Evolutionary conservation across 1,140 invertebrate species (phyloP).

Genomic region (Tribolium castaneum): DNA sequence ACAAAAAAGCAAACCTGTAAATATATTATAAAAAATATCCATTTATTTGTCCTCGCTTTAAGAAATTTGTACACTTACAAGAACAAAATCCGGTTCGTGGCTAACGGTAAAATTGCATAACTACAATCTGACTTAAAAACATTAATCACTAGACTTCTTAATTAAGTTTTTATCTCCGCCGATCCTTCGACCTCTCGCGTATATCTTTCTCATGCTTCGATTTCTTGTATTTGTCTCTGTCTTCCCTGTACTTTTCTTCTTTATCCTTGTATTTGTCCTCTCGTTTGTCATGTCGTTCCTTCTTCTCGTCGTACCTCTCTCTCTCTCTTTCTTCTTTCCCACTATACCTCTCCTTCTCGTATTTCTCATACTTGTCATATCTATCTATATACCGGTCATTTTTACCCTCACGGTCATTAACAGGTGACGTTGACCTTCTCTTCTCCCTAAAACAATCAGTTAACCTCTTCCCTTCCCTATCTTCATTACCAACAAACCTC

Average conservation of each 20-base stretch:
- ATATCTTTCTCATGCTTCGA: constrained; percentile 61
- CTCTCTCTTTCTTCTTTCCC: constrained; percentile 49
- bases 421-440: constrained; percentile 54
- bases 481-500: background rate
- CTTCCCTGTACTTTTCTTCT: constrained; percentile 53
- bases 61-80: constrained; percentile 24
- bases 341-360: constrained; percentile 54
- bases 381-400: constrained; percentile 61
- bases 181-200: constrained; percentile 65
- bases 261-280: constrained; percentile 48
- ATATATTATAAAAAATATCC: background rate
- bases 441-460: constrained; percentile 52
- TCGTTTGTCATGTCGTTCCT: constrained; percentile 51
- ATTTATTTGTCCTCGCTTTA: background rate
- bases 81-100: background rate
- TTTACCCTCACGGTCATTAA: constrained; percentile 58
- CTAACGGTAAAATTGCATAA: background rate
- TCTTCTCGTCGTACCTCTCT: constrained; percentile 54
- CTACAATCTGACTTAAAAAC: constrained; percentile 27
- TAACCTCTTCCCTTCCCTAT: background rate
- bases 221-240: constrained; percentile 55
- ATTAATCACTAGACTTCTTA: constrained; percentile 10
- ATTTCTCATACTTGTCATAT: constrained; percentile 57
- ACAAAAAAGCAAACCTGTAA: background rate
- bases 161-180: constrained; percentile 56